Conservation (phyloP, 2,113 vertebrate genomes). For the Nestor notabilis region DNA sequence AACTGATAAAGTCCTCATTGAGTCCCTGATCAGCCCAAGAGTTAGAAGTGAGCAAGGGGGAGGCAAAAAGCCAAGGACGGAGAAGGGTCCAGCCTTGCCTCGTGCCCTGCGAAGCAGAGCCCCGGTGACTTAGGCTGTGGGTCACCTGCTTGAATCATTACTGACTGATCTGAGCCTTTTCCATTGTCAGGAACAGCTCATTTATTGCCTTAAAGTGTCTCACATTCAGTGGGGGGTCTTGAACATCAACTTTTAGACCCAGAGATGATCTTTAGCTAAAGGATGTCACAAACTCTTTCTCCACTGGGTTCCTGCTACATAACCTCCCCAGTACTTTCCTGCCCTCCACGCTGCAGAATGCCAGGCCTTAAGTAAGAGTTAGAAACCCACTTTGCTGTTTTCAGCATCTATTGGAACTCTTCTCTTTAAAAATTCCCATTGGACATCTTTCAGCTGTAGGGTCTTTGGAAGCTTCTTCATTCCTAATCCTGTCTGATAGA, state of each 20-base stretch:
- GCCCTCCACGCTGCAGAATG: background rate
- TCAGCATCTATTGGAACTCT: background rate
- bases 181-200: background rate
- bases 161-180: background rate
- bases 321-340: background rate
- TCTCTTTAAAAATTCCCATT: slow-evolving; percentile 15
- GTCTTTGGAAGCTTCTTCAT: slow-evolving; percentile 39
- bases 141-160: background rate
- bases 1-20: fast-evolving
- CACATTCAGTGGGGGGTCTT: fast-evolving
- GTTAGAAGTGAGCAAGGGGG: background rate
- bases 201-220: background rate
- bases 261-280: background rate
- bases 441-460: slow-evolving; percentile 10
- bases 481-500: slow-evolving; percentile 14
- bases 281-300: background rate
- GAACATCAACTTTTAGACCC: fast-evolving
- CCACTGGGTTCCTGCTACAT: background rate
- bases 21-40: background rate
- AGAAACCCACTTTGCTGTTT: background rate
- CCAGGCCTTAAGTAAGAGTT: background rate
- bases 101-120: background rate
- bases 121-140: background rate
- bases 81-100: background rate
- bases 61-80: background rate